phyloP scores from a whole-genome alignment of 2,888 invertebrate genomes.

The Diaphora mendica region DNA sequence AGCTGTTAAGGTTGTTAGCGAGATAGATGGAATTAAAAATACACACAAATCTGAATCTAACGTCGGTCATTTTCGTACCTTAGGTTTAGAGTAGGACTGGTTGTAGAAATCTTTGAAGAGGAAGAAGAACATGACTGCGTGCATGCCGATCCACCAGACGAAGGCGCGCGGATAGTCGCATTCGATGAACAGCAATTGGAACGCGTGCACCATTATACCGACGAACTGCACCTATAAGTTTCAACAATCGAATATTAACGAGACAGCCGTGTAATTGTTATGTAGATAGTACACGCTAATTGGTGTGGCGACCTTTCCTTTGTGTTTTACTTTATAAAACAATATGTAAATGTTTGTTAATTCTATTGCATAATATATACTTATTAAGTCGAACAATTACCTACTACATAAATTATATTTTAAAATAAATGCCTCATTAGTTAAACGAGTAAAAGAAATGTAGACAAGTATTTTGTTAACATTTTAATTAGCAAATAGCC shows the following conservation, averaged over 20 bases:
- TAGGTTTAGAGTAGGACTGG: constrained; percentile 88
- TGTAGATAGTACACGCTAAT: constrained; percentile 17
- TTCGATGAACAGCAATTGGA: constrained; percentile 95
- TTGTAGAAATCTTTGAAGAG: constrained; percentile 98
- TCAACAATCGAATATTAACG: constrained; percentile 28
- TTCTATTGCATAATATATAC: neutral
- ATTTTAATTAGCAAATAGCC: neutral
- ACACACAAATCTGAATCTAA: too few species aligned
- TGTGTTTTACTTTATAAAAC: constrained; percentile 1
- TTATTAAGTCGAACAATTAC: neutral
- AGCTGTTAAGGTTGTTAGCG: too few species aligned
- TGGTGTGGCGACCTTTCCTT: constrained; percentile 14
- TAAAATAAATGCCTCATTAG: neutral
- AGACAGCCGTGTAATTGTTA: neutral
- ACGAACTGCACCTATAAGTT: constrained; percentile 93
- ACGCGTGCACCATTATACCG: constrained; percentile 95
- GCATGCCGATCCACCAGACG: constrained; percentile 98
- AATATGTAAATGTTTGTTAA: neutral
- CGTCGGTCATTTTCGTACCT: constrained; percentile 46
- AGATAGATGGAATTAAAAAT: too few species aligned
- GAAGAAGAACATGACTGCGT: constrained; percentile 98
- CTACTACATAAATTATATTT: neutral
- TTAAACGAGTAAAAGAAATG: neutral
- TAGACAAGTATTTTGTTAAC: neutral
- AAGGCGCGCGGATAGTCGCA: constrained; percentile 98